Evolutionary conservation across 2,113 vertebrate species (phyloP).

Genomic region (Engraulis encrasicolus): DNA sequence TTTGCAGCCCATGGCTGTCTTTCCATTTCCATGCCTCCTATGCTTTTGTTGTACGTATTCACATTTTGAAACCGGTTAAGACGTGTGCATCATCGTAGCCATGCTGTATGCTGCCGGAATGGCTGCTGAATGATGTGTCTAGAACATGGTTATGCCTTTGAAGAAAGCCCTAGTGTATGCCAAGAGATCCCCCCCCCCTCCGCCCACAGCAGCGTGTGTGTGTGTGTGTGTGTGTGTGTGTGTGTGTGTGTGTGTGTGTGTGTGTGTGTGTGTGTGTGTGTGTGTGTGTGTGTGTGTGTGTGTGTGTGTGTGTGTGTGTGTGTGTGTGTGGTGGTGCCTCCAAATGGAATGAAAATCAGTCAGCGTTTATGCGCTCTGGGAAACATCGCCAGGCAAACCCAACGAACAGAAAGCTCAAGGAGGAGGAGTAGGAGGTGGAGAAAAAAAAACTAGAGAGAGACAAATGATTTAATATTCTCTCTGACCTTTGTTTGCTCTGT

Average conservation of each 20-base stretch:
- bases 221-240: too few relatives aligned
- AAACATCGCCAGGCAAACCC: slow-evolving; percentile 28
- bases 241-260: too few relatives aligned
- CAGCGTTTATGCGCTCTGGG: slow-evolving; percentile 24
- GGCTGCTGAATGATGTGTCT: neutral
- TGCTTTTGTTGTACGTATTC: neutral
- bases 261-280: too few relatives aligned
- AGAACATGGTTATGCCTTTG: slow-evolving; percentile 3
- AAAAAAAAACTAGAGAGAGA: too few relatives aligned
- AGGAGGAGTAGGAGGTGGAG: too few relatives aligned
- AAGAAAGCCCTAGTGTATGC: slow-evolving; percentile 27
- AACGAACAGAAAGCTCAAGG: slow-evolving; percentile 41
- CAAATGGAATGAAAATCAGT: slow-evolving; percentile 49
- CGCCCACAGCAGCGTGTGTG: slow-evolving; percentile 2
- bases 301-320: too few relatives aligned
- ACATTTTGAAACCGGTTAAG: neutral
- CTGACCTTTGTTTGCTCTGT: slow-evolving; percentile 65
- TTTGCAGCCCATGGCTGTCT: neutral
- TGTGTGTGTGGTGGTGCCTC: too few relatives aligned
- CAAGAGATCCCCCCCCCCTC: slow-evolving; percentile 31
- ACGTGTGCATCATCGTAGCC: too few relatives aligned
- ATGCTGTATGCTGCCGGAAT: too few relatives aligned
- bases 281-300: too few relatives aligned
- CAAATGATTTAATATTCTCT: slow-evolving; percentile 62
- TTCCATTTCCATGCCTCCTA: neutral